Base-by-base conservation (phyloP, 2,888 invertebrate genomes). In the Auanema freiburgensis region DNA sequence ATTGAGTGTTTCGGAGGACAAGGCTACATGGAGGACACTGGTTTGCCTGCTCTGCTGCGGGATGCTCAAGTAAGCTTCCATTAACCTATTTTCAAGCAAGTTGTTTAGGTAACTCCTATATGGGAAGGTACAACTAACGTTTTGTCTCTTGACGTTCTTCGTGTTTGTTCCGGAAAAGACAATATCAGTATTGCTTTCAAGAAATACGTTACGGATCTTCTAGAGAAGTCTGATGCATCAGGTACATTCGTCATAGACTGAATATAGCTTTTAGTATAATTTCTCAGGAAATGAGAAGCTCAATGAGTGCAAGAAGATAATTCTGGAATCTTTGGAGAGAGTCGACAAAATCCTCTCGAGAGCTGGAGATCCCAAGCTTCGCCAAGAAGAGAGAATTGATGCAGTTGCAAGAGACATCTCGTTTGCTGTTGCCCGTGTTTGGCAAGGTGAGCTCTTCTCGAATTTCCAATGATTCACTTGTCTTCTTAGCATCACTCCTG, bases 101-200 rank as follows among this genome's bases (percentile, higher is more conserved):
- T 11, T 46, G 12, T 16, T 21, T 62, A 86, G 87, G 87, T 88
- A 1, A 80, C 87, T 41, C 86, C 87, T 16, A 88, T 88, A 63
- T 88, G 88, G 88, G 88, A 88, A 79, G 88, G 88, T 18, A 88
- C 88, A 1, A 88, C 88, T 8, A 88, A 88, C 75, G 85, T 88
- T 43, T 79, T 88, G 44, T 86, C 87, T 0, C 78, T 88, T 42
- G 88, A 88, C 77, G 86, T 88, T 4, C 81, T 88, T 6, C 80
- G 88, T 57, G 86, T 87, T 2, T 79, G 88, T 14, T 79, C 74
- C 41, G 87, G 87, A 1, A 78, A 85, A 44, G 87, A 87, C 6
- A 79, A 84, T 63, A 85, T 84, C 1, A 76, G 87, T 11, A 42
- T 72, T 5, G 83, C 84, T 0, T 84, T 85, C 55, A 67, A 77